These are phyloP conservation scores for Nomia melanderi DNA, from an alignment of 1,140 invertebrate genomes.

Conservation along the genomic window DNA sequence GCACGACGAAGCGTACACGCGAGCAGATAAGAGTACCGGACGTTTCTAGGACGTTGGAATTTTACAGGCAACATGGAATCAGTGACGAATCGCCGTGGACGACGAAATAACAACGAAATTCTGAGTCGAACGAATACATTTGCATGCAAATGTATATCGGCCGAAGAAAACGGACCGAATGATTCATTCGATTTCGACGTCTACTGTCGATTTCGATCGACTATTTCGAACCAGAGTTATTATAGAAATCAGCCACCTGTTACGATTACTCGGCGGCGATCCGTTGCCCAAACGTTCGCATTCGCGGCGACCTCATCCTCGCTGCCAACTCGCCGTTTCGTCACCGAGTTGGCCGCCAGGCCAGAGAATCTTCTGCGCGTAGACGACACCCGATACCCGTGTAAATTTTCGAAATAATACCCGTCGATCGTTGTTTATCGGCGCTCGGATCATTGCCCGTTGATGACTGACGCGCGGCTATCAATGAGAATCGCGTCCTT, in stretches of 20 bases:
- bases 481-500: no score
- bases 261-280: background rate
- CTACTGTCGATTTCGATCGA: background rate
- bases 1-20: no score
- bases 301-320: slow-evolving; percentile 2
- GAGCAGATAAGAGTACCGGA: no score
- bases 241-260: slow-evolving; percentile 1
- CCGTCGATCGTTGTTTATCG: background rate
- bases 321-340: background rate
- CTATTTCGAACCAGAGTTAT: background rate
- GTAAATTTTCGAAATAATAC: background rate
- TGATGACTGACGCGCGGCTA: no score
- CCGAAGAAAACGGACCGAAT: no score
- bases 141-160: no score
- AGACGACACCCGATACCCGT: background rate
- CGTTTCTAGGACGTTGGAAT: no score
- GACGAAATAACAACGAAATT: no score
- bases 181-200: no score
- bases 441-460: background rate
- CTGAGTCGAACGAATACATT: no score
- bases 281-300: background rate
- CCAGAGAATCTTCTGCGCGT: background rate
- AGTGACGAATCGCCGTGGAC: no score
- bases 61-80: no score
- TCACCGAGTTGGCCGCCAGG: background rate